phyloP scores from a whole-genome alignment of 2,113 vertebrate species.

The Tylochromis polylepis region DNA sequence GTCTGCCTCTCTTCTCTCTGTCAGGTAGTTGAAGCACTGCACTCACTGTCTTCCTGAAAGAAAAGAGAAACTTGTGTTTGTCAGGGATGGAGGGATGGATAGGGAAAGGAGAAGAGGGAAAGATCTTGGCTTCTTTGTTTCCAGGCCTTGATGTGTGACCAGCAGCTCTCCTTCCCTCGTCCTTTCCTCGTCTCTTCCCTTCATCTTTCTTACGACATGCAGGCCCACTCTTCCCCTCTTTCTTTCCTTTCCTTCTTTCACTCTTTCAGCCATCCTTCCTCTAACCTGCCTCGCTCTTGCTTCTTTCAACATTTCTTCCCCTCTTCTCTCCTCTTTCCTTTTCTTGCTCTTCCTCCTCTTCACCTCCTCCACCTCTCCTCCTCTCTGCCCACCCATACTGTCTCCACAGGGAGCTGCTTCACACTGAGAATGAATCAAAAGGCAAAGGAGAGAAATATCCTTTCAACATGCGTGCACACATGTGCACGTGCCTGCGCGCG shows the following conservation, averaged over 20 bases:
- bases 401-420: conserved; percentile 95
- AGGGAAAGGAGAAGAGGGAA: conserved; percentile 72
- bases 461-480: conserved; percentile 82
- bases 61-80: conserved; percentile 86
- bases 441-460: conserved; percentile 93
- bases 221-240: conserved; percentile 82
- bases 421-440: conserved; percentile 98
- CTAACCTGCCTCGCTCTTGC: conserved; percentile 65
- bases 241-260: conserved; percentile 75
- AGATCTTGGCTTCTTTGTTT: conserved; percentile 93
- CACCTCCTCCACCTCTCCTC: conserved; percentile 80
- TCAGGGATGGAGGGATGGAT: conserved; percentile 68
- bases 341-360: conserved; percentile 73
- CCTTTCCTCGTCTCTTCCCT: conserved; percentile 8
- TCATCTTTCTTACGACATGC: conserved; percentile 73
- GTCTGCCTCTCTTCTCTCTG: neutral
- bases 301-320: conserved; percentile 54
- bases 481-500: neutral
- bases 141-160: conserved; percentile 99
- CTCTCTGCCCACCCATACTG: conserved; percentile 98
- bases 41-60: conserved; percentile 88
- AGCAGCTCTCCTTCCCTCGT: conserved; percentile 74
- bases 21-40: conserved; percentile 54
- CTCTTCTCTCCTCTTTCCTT: conserved; percentile 14
- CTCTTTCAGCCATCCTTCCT: conserved; percentile 80